Base-by-base conservation (phyloP, 2,888 invertebrate species). In the Calliopum simillimum region DNA sequence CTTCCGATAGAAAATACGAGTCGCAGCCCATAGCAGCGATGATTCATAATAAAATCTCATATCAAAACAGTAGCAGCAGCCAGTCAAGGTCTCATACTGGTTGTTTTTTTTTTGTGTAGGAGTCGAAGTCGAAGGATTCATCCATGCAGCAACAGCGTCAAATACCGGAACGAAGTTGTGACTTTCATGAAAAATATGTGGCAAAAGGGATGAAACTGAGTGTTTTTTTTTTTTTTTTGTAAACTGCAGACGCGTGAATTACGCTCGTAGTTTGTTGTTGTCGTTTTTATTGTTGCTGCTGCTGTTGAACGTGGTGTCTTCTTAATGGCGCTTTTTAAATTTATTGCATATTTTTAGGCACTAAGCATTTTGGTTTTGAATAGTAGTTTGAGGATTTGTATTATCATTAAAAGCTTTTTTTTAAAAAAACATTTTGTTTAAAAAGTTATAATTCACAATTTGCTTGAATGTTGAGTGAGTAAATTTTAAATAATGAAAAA, bases 141-240 rank as follows among this genome's bases (percentile, higher is more conserved):
- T 49, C 65, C 62, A 56, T 51, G 49, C 66, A 55, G 33, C 47
- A 56, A 13, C 46, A 44, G 55, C 68, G 47, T 68, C 72, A 72
- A 72, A 72, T 65, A 66, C 65, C 70, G 56, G 47, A 68, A 72
- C 68, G 65, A 67, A 66, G 25, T 56, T 25, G 41, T 11, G 46
- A 44, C 56, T 23, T 43, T 64, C 23, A 49, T 41, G 6, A 16
- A 19, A 19, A 44, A 19, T 12, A 19, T 5, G n/a, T n/a, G 11
- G 44, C n/a, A 44, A 25, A 33, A 19, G 43, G 21, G 6, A 59
- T 43, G 21, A 19, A 59, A 19, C 33, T 8, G 53, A 23, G 21
- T 21, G 53, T 19, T n/a, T 13, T 46, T 13, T 46, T 8, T 46
- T 46, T 6, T 4, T n/a, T 4, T 53, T 53, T 19, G 23, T 12